phyloP scores from a whole-genome alignment of 2,113 vertebrate genomes.

The Microcebus ravelobensis region DNA sequence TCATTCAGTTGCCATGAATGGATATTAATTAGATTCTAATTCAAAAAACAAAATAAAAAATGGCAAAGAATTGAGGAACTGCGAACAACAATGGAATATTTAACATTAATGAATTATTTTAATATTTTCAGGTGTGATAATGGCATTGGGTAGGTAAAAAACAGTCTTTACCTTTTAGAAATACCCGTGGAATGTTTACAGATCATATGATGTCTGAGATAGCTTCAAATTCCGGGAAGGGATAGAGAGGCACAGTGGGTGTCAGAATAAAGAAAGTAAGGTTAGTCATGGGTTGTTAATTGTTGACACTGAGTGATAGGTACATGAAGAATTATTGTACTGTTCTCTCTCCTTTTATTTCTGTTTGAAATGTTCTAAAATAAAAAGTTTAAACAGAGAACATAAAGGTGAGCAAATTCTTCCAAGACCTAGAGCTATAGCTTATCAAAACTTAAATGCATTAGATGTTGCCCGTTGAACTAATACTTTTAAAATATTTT shows the following conservation, averaged over 20 bases:
- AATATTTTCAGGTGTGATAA: neutral
- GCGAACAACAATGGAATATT: neutral
- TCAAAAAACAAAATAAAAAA: neutral
- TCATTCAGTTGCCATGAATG: neutral
- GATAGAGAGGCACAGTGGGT: neutral
- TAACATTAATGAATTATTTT: neutral
- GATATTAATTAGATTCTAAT: neutral
- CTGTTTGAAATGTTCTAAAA: neutral
- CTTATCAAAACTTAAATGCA: neutral
- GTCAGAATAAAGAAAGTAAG: neutral
- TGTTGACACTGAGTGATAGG: neutral
- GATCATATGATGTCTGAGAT: neutral
- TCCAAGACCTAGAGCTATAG: neutral
- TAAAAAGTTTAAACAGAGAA: neutral
- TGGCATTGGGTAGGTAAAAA: neutral
- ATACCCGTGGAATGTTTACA: neutral
- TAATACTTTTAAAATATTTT: slow-evolving; percentile 29
- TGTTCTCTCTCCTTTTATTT: neutral
- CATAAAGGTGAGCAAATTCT: neutral
- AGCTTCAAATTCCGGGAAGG: neutral
- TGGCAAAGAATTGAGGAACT: neutral
- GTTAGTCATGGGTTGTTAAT: neutral
- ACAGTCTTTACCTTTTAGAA: neutral
- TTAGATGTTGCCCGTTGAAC: neutral
- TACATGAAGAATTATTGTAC: neutral